Evolutionary conservation across 2,888 invertebrate genomes (phyloP).

Genomic region (Scotopteryx bipunctaria): DNA sequence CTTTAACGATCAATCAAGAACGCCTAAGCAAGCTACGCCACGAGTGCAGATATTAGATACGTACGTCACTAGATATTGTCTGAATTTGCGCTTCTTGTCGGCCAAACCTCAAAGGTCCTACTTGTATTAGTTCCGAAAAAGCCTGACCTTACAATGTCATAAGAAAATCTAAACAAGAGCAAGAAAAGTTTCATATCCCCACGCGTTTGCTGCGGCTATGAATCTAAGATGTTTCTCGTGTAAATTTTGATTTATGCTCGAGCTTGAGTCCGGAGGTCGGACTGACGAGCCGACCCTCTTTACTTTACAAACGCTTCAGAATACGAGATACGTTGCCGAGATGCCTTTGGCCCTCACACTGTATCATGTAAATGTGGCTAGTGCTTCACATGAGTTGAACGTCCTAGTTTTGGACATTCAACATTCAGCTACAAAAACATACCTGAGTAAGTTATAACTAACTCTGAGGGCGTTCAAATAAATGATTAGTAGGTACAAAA

Average conservation of each 20-base stretch:
- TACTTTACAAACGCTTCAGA: constrained; percentile 53
- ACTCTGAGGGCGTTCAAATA: too few species aligned
- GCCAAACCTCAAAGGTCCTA: not conserved
- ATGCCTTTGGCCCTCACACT: constrained; percentile 37
- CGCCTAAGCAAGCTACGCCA: too few species aligned
- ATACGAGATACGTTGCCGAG: constrained; percentile 49
- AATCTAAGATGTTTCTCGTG: constrained; percentile 66
- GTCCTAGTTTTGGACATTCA: constrained; percentile 4
- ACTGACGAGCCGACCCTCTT: constrained; percentile 55
- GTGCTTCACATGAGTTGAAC: constrained; percentile 14
- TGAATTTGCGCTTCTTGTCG: too few species aligned
- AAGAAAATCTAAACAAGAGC: constrained; percentile 17
- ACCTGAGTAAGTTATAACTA: too few species aligned
- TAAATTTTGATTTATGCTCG: constrained; percentile 69
- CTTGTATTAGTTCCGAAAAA: not conserved
- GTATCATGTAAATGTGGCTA: constrained; percentile 23
- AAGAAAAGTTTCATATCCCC: constrained; percentile 39
- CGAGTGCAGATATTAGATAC: too few species aligned
- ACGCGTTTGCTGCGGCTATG: constrained; percentile 43
- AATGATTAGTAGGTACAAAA: too few species aligned
- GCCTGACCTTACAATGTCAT: not conserved
- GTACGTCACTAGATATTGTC: too few species aligned
- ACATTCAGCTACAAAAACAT: not conserved
- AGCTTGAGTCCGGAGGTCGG: constrained; percentile 53
- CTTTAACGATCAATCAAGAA: too few species aligned